Percentiles rank a stretch among this genome's conserved stretches.
These are phyloP conservation scores for Drosophila crucigera DNA, from an alignment of 2,888 invertebrate genomes.

Conservation along the genomic window DNA sequence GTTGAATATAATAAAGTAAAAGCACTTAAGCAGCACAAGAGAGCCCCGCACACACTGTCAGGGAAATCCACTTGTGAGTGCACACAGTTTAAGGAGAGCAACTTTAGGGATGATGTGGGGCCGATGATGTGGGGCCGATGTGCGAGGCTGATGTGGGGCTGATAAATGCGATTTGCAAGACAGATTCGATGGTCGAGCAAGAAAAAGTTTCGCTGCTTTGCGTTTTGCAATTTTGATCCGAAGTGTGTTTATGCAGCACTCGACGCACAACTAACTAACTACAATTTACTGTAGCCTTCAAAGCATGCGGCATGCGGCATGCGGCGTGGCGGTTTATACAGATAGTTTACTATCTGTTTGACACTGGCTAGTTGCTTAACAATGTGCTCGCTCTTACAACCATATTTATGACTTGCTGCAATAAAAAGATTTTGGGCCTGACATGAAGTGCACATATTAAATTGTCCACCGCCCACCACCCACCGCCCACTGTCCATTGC, in stretches of 20 bases:
- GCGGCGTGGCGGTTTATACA: not conserved
- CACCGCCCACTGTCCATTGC: not conserved
- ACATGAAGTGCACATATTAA: slow-evolving; percentile 31
- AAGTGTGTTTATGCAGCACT: slow-evolving; percentile 57
- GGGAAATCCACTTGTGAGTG: slow-evolving; percentile 7
- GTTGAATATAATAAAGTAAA: not conserved
- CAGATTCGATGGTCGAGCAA: not conserved
- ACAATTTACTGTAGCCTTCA: slow-evolving; percentile 16
- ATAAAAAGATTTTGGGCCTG: slow-evolving; percentile 48
- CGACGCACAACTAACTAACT: slow-evolving; percentile 12
- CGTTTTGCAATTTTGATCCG: slow-evolving; percentile 2
- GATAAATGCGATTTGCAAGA: slow-evolving; percentile 4
- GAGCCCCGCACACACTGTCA: not conserved
- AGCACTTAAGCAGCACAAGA: slow-evolving; percentile 16
- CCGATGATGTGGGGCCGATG: too few species aligned
- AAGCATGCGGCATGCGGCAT: not conserved
- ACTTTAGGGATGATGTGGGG: slow-evolving; percentile 12
- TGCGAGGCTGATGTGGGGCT: not conserved
- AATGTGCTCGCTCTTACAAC: not conserved
- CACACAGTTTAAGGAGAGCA: slow-evolving; percentile 16
- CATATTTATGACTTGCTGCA: slow-evolving; percentile 46
- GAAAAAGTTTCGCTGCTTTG: slow-evolving; percentile 13
- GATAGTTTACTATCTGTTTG: slow-evolving; percentile 26
- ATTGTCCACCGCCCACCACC: not conserved
- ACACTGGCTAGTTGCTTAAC: not conserved